Evolutionary conservation across 2,797 vertebrate genomes (phyloP), one percentile per base, ranked within the genome.

Genomic region (Syncerus caffer): DNA sequence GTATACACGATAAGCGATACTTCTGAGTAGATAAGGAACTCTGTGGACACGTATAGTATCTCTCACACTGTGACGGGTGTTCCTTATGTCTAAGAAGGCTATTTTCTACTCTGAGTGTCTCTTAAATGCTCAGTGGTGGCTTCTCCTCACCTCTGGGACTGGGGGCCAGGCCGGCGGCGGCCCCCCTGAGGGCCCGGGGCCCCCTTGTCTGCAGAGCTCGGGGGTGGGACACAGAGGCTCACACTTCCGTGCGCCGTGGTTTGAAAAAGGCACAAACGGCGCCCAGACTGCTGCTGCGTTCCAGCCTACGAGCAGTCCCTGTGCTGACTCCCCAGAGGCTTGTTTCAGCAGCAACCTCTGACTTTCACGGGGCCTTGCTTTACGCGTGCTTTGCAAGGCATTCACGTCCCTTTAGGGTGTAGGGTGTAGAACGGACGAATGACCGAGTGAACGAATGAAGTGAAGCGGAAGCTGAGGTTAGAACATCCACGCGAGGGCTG

Each of bases 171-270:
- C 51, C 17, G 9, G n/a, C 7, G 2, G 85, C 6, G 2, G 15
- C 7, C 53, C 9, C 34, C 8, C 51, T 1, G 15, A 6, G 92
- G 83, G 7, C 45, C 29, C 0, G 3, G 29, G 15, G 64, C 47
- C 55, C 5, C 21, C 16, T 55, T 25, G 5, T 64, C 31, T 14
- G 25, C 47, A 19, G 5, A 6, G 9, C 9, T 4, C 34, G 6
- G 9, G 1, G 5, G 27, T 9, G 0, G 0, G 19, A 29, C 3
- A 4, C 21, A 25, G 25, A 50, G 31, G 31, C 27, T 7, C 42
- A 29, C 19, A 9, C 2, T 25, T n/a, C 78, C 16, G 4, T 12
- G 27, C 23, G 1, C 38, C 15, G 3, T 1, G 2, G n/a, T 34
- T 25, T 14, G 6, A 4, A 15, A 23, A 45, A 47, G 45, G n/a